These are phyloP conservation scores for Cygnus olor DNA, from an alignment of 2,797 vertebrate genomes.

Conservation along the genomic window DNA sequence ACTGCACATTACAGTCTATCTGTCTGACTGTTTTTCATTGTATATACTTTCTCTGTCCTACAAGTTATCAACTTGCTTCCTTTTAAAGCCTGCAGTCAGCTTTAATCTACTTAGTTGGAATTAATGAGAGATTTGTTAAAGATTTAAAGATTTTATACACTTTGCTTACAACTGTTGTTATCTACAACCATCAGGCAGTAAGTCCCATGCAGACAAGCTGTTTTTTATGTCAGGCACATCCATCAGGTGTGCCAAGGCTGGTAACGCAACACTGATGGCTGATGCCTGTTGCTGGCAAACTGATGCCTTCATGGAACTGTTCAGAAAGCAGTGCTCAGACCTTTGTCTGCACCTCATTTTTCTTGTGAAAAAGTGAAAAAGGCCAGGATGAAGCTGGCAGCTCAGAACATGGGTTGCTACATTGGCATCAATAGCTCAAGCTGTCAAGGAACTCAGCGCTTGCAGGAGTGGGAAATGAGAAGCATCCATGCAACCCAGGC, in stretches of 20 bases:
- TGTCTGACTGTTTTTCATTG: neutral
- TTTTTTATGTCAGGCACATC: neutral
- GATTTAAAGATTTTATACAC: constrained; percentile 52
- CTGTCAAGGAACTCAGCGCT: neutral
- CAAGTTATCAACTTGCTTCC: constrained; percentile 31
- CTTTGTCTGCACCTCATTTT: neutral
- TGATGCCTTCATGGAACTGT: neutral
- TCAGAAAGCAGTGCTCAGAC: neutral
- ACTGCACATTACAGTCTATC: neutral
- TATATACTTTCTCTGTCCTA: constrained; percentile 1
- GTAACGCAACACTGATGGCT: neutral
- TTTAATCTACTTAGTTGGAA: constrained; percentile 61
- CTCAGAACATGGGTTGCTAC: neutral
- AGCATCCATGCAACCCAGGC: neutral
- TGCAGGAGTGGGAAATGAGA: neutral
- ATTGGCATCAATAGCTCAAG: neutral
- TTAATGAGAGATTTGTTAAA: constrained; percentile 68
- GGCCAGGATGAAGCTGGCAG: neutral
- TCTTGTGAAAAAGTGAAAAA: neutral
- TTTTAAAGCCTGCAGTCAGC: constrained; percentile 45
- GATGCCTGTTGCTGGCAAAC: neutral
- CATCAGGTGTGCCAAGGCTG: neutral
- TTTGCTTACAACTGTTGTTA: constrained; percentile 44
- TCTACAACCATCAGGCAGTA: constrained; percentile 15
- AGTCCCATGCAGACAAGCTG: neutral